These are phyloP conservation scores for Solen grandis DNA, from an alignment of 1,140 invertebrate species.

Conservation along the genomic window DNA sequence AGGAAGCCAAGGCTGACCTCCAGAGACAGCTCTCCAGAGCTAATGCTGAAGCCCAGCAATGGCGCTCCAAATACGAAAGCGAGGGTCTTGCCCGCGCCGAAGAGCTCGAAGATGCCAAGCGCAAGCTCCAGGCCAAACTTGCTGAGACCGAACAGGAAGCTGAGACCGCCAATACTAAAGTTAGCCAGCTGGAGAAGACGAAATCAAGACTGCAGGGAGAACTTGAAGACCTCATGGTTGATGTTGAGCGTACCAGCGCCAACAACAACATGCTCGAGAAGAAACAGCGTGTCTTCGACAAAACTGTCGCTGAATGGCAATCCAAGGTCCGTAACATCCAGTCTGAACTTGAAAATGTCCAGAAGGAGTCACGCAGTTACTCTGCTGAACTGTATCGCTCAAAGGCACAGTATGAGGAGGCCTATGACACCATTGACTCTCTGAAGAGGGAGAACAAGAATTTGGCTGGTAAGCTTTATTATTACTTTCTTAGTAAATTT, in stretches of 20 bases:
- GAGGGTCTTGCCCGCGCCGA: slow-evolving; percentile 42
- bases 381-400: slow-evolving; percentile 99
- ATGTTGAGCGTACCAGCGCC: slow-evolving; percentile 86
- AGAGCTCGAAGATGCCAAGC: slow-evolving; percentile 98
- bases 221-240: slow-evolving; percentile 42
- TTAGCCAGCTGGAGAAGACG: slow-evolving; percentile 94
- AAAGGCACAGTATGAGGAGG: slow-evolving; percentile 98
- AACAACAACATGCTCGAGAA: slow-evolving; percentile 98
- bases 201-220: slow-evolving; percentile 42
- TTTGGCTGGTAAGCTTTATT: slow-evolving; percentile 90
- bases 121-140: slow-evolving; percentile 97
- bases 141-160: slow-evolving; percentile 99
- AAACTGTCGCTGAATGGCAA: slow-evolving; percentile 99
- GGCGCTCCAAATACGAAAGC: slow-evolving; percentile 39
- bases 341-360: slow-evolving; percentile 97
- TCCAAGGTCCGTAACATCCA: slow-evolving; percentile 98
- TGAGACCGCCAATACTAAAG: slow-evolving; percentile 95
- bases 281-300: slow-evolving; percentile 99
- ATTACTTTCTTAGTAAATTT: too few species aligned
- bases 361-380: slow-evolving; percentile 99
- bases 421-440: slow-evolving; percentile 96
- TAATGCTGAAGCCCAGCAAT: slow-evolving; percentile 93
- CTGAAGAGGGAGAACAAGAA: slow-evolving; percentile 99
- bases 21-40: slow-evolving; percentile 51
- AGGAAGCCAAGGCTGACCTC: slow-evolving; percentile 99